A percentile compares a stretch with the other conserved stretches of the same genome.
These are phyloP conservation scores for Orthosia gothica DNA, from an alignment of 2,888 invertebrate species.

Conservation along the genomic window DNA sequence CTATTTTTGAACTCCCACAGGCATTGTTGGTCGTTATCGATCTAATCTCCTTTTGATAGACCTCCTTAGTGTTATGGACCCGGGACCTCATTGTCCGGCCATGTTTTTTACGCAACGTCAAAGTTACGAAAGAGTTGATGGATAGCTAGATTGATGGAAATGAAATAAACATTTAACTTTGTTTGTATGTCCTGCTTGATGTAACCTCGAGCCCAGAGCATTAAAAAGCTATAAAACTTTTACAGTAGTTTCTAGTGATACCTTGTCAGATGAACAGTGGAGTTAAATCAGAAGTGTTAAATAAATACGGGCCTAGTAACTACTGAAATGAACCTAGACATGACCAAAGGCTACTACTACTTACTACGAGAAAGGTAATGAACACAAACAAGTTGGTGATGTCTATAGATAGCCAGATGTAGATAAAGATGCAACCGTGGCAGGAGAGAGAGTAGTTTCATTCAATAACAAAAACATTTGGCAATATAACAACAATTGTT, in stretches of 20 bases:
- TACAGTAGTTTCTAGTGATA: conserved; percentile 43
- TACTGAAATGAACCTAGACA: conserved; percentile 11
- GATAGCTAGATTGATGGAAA: conserved; percentile 70
- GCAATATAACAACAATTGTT: neutral
- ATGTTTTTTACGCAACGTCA: conserved; percentile 74
- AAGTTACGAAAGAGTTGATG: conserved; percentile 85
- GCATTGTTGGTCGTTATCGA: conserved; percentile 87
- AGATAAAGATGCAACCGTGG: neutral
- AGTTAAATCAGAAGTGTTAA: conserved; percentile 23
- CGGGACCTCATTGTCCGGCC: conserved; percentile 84
- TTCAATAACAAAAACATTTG: neutral
- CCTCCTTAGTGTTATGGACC: conserved; percentile 86
- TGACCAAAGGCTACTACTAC: neutral
- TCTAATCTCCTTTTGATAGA: conserved; percentile 91
- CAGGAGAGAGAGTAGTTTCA: neutral
- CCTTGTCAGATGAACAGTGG: conserved; percentile 20
- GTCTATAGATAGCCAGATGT: no score
- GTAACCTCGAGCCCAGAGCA: conserved; percentile 34
- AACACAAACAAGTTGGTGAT: neutral
- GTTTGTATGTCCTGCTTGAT: conserved; percentile 37
- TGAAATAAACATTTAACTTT: conserved; percentile 58
- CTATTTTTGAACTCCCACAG: conserved; percentile 87
- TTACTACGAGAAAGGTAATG: neutral
- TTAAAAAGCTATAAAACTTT: conserved; percentile 56
- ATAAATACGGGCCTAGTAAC: conserved; percentile 1